Evolutionary conservation across 2,113 vertebrate genomes (phyloP), one percentile per base, ranked within the genome.

Genomic region (Myotis lucifugus): DNA sequence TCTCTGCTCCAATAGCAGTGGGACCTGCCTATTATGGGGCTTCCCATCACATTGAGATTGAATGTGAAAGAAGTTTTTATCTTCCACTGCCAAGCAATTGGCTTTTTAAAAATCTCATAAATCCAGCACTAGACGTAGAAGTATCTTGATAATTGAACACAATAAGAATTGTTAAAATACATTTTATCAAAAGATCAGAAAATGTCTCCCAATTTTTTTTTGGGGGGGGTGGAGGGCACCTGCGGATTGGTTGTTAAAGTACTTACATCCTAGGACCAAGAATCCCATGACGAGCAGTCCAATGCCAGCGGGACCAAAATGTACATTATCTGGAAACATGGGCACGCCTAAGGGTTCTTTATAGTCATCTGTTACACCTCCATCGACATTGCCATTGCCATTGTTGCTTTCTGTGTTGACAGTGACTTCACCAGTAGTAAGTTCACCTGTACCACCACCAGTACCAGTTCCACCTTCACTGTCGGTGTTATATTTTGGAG

Each of bases 181-280:
- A 67, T 73, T 92, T 85, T 46, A 66, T 74, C 40, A 56, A 79
- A 76, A 21, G 25, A 40, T 74, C 5, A 87, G 74, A 88, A 93
- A 91, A 64, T 17, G 27, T 56, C 56, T 72, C 42, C 0, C 2
- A 37, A 9, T 37, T 61, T 15, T 37, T 37, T 15, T 21, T n/a
- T 1, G 37, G 8, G 12, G 5, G 6, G 1, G n/a, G 2, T 4
- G 34, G 40, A 10, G 34, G 9, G 3, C 25, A 48, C 15, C 64
- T 29, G 23, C 19, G 50, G 85, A 90, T 12, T 42, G 11, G 34
- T 8, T 19, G 1, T 61, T 56, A 11, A 50, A 64, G 9, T 52
- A 98, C 99, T 98, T 95, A 99, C 99, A 77, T 88, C 98, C 92
- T 64, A 99, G 86, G 59, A 99, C 85, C 82, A 98, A 72, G 87